phyloP scores from a whole-genome alignment of 2,113 vertebrate species.

The Gavialis gangeticus region DNA sequence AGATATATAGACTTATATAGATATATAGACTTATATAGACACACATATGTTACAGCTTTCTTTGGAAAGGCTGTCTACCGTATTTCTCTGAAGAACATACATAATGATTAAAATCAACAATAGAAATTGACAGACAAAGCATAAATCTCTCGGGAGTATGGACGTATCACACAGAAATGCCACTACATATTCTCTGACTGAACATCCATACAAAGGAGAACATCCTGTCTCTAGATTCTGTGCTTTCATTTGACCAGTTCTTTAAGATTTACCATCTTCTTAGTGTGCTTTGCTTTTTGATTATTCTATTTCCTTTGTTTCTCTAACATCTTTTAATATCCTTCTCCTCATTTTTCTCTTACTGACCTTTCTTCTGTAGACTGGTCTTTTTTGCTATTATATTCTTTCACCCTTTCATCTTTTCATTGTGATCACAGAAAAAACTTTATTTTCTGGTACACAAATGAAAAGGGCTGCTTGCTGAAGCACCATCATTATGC shows the following conservation, averaged over 20 bases:
- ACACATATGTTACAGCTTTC: background rate
- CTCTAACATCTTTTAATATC: conserved; percentile 10
- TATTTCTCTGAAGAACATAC: background rate
- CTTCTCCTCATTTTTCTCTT: background rate
- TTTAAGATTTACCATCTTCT: background rate
- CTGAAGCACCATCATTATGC: conserved; percentile 50
- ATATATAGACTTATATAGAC: too few relatives aligned
- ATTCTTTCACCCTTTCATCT: conserved; percentile 21
- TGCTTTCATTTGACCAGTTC: conserved; percentile 11
- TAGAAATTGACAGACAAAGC: conserved; percentile 56
- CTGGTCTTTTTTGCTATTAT: conserved; percentile 24
- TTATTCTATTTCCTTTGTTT: background rate
- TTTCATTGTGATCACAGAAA: conserved; percentile 57
- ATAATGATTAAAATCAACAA: conserved; percentile 66
- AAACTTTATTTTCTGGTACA: conserved; percentile 52
- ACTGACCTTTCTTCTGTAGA: conserved; percentile 21
- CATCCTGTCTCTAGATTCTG: background rate
- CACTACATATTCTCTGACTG: conserved; percentile 41
- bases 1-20: too few relatives aligned
- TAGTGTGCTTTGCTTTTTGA: background rate
- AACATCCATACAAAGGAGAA: conserved; percentile 12
- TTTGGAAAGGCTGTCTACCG: background rate
- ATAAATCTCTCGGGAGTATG: conserved; percentile 55
- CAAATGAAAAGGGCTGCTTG: conserved; percentile 41
- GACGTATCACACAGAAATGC: conserved; percentile 67